Percentiles rank a stretch among this genome's conserved stretches.
Conservation (phyloP, 1,140 invertebrate genomes). For the Magallana ariakensis region DNA sequence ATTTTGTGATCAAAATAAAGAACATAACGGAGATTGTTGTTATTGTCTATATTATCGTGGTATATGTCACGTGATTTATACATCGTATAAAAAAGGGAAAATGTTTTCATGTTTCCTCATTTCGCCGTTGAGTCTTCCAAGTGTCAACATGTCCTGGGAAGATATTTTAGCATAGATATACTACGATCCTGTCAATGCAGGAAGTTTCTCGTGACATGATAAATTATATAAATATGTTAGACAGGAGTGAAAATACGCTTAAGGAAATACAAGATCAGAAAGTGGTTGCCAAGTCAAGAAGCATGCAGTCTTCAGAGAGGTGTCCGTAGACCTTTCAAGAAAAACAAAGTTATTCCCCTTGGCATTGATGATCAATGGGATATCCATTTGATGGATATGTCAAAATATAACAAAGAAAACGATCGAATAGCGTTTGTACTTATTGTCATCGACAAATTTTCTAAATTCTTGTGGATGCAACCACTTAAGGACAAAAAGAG, state of each 20-base stretch:
- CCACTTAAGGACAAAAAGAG: constrained; percentile 38
- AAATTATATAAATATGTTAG: constrained; percentile 38
- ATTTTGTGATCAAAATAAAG: too few species aligned
- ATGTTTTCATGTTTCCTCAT: too few species aligned
- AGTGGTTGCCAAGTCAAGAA: constrained; percentile 45
- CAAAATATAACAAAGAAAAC: constrained; percentile 33
- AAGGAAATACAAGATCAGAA: constrained; percentile 43
- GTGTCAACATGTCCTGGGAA: constrained; percentile 36
- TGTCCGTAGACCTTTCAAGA: not conserved
- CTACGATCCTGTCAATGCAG: constrained; percentile 23
- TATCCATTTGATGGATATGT: constrained; percentile 31
- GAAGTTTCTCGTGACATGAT: constrained; percentile 23
- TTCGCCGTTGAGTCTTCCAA: too few species aligned
- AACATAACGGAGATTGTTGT: too few species aligned
- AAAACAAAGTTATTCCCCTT: not conserved
- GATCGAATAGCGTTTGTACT: constrained; percentile 9
- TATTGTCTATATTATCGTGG: too few species aligned
- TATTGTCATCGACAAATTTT: constrained; percentile 9
- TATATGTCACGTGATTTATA: too few species aligned
- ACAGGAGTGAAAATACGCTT: constrained; percentile 43
- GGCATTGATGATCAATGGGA: constrained; percentile 44
- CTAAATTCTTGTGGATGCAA: constrained; percentile 7
- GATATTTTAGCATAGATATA: constrained; percentile 11
- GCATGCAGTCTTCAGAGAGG: constrained; percentile 9
- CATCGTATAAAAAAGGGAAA: too few species aligned